Conservation (phyloP, 2,888 invertebrate species). For the Tupiocoris notatus region DNA sequence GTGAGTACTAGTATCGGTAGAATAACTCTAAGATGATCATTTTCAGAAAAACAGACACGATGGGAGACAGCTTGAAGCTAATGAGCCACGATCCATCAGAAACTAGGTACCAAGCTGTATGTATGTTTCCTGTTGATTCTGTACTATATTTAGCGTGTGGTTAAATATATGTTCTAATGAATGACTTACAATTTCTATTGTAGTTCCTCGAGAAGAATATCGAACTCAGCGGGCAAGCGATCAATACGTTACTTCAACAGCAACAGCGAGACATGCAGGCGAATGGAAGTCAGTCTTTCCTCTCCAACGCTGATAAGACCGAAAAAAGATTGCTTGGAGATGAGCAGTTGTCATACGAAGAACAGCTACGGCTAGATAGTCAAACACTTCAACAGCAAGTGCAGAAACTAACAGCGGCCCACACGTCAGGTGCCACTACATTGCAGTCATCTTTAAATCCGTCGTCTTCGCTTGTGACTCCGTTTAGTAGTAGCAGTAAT, state of each 20-base stretch:
- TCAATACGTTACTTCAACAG: conserved; percentile 47
- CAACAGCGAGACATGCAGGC: conserved; percentile 54
- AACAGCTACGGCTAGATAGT: conserved; percentile 51
- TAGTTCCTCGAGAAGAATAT: conserved; percentile 49
- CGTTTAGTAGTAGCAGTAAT: conserved; percentile 4
- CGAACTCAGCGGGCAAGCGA: conserved; percentile 46
- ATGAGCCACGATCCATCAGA: conserved; percentile 32
- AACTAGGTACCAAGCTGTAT: conserved; percentile 44
- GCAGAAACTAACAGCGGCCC: conserved; percentile 44
- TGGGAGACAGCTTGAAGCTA: conserved; percentile 35
- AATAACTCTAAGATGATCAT: too few species aligned
- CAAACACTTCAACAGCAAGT: conserved; percentile 53
- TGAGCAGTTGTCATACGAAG: conserved; percentile 33
- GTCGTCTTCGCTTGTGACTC: conserved; percentile 19
- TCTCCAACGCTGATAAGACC: conserved; percentile 31
- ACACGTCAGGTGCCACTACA: neutral
- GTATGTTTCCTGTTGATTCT: conserved; percentile 36
- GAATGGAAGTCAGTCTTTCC: conserved; percentile 27
- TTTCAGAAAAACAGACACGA: conserved; percentile 38
- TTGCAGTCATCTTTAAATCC: conserved; percentile 3
- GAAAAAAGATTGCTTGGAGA: conserved; percentile 44
- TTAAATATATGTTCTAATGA: conserved; percentile 18
- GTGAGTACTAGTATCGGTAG: too few species aligned
- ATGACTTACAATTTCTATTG: conserved; percentile 13
- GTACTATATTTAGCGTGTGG: neutral